Conservation (phyloP, 2,888 invertebrate species). For the Ditula angustiorana region DNA sequence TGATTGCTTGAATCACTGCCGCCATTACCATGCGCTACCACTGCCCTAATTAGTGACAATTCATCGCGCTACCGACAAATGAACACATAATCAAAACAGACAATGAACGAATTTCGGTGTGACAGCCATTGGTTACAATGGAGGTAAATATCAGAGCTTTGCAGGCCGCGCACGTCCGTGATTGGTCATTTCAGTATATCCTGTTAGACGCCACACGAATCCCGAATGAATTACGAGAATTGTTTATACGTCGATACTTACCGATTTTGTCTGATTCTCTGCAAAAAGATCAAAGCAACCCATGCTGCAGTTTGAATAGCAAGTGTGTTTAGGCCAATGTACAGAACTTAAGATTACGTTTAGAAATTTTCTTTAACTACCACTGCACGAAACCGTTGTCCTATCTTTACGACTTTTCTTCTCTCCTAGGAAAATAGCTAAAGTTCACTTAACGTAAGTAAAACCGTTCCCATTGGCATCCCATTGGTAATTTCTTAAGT, state of each 20-base stretch:
- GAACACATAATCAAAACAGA: conserved; percentile 43
- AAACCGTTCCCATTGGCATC: neutral
- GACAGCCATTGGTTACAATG: conserved; percentile 51
- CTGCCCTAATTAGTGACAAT: conserved; percentile 1
- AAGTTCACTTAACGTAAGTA: neutral
- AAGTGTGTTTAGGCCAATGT: neutral
- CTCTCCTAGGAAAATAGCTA: neutral
- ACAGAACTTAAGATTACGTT: neutral
- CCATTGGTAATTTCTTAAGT: too few species aligned
- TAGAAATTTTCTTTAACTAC: neutral
- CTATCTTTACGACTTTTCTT: neutral
- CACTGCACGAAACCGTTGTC: neutral
- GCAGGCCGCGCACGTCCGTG: conserved; percentile 72
- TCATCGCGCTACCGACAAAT: neutral
- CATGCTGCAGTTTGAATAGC: conserved; percentile 46
- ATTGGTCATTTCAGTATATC: conserved; percentile 84
- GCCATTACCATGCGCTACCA: neutral
- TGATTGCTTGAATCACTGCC: neutral
- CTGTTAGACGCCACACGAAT: conserved; percentile 74
- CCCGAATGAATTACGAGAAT: conserved; percentile 74
- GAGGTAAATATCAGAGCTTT: conserved; percentile 65
- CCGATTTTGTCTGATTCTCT: conserved; percentile 55
- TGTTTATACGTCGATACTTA: conserved; percentile 66
- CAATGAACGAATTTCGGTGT: conserved; percentile 53
- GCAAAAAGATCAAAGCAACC: conserved; percentile 53